Conservation (phyloP, 1,140 invertebrate genomes). For the Eriocheir sinensis region DNA sequence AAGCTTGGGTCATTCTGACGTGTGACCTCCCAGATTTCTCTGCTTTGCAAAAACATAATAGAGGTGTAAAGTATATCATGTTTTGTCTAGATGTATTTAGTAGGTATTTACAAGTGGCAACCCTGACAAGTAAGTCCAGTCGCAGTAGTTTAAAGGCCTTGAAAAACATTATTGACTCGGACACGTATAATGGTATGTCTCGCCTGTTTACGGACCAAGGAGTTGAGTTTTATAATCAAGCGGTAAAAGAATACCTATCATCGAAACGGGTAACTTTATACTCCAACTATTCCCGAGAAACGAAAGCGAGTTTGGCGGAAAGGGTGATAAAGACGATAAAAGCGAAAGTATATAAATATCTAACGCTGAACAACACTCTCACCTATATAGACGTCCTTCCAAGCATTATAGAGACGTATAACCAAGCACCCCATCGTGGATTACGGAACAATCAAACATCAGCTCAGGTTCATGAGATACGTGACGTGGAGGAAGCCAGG, state of each 20-base stretch:
- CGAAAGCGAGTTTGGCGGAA: slow-evolving; percentile 40
- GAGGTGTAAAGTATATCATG: neutral
- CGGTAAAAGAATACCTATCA: slow-evolving; percentile 20
- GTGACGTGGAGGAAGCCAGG: neutral
- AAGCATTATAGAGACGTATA: neutral
- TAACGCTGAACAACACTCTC: slow-evolving; percentile 24
- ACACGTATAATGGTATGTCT: neutral
- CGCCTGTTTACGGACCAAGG: slow-evolving; percentile 48
- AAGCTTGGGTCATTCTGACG: neutral
- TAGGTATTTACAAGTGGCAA: slow-evolving; percentile 39
- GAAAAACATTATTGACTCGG: neutral
- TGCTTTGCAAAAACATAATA: neutral
- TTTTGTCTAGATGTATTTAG: slow-evolving; percentile 47
- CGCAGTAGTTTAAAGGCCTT: neutral
- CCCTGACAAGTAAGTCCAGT: neutral
- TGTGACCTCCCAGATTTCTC: slow-evolving; percentile 41
- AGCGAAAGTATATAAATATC: slow-evolving; percentile 45
- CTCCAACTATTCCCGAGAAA: slow-evolving; percentile 40
- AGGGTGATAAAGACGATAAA: slow-evolving; percentile 37
- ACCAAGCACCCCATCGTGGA: neutral
- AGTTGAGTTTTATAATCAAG: neutral
- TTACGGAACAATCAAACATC: neutral
- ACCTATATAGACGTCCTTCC: slow-evolving; percentile 28
- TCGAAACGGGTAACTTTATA: slow-evolving; percentile 32
- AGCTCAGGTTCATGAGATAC: neutral